These are phyloP conservation scores for Dynastes grantii DNA, from an alignment of 2,888 invertebrate genomes.

Conservation along the genomic window DNA sequence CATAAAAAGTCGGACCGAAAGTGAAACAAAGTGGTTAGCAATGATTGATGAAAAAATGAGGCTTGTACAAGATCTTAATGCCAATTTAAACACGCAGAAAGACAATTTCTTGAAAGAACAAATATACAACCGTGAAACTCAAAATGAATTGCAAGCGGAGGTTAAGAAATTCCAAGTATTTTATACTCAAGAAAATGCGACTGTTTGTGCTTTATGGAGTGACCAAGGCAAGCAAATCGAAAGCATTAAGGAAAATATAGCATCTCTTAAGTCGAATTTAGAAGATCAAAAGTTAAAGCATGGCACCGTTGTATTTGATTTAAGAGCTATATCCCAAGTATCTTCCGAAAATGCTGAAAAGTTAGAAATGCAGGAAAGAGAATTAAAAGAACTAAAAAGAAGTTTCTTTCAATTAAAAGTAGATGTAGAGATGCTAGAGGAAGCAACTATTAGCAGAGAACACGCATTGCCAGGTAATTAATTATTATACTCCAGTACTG, in stretches of 20 bases:
- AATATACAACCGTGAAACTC: slow-evolving; percentile 59
- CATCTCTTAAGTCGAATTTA: slow-evolving; percentile 59
- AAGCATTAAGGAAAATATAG: slow-evolving; percentile 57
- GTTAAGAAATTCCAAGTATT: slow-evolving; percentile 65
- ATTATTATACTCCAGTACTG: background rate
- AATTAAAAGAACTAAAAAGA: slow-evolving; percentile 67
- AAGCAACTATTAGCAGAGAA: slow-evolving; percentile 57
- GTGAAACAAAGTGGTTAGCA: slow-evolving; percentile 58
- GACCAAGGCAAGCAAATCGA: slow-evolving; percentile 66
- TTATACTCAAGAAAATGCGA: slow-evolving; percentile 67
- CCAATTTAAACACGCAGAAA: slow-evolving; percentile 60
- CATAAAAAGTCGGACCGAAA: slow-evolving; percentile 32
- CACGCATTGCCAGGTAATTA: slow-evolving; percentile 35
- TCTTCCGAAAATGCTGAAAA: slow-evolving; percentile 73
- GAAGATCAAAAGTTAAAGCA: slow-evolving; percentile 71
- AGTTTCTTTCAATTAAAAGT: slow-evolving; percentile 70
- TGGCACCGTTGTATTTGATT: slow-evolving; percentile 71
- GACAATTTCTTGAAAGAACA: slow-evolving; percentile 64
- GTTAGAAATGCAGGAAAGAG: slow-evolving; percentile 71
- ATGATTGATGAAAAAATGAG: slow-evolving; percentile 50
- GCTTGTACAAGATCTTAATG: slow-evolving; percentile 59
- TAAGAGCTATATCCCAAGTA: slow-evolving; percentile 71
- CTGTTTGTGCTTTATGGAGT: slow-evolving; percentile 67
- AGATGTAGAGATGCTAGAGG: slow-evolving; percentile 70
- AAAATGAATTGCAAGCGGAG: slow-evolving; percentile 58